Base-by-base conservation (phyloP, 2,888 invertebrate genomes). In the Sinelater perroti region DNA sequence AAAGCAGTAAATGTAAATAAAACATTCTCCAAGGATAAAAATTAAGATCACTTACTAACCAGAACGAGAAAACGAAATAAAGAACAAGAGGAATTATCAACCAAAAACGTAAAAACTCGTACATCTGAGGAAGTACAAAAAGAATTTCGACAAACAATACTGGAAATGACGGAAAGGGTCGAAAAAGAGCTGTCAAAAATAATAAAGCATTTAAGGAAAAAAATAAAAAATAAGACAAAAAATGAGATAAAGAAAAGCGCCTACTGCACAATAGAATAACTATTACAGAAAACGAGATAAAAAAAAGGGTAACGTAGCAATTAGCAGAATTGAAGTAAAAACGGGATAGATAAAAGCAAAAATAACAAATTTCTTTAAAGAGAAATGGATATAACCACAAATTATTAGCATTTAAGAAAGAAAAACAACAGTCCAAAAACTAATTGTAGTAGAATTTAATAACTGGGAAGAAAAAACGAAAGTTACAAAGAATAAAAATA, bases 171-270 rank as follows among this genome's bases (percentile, higher is more conserved):
- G n/a, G 30, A 3, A 30, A 30, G 30, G n/a, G 11, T 30, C n/a
- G n/a, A 5, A 30, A 30, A 30, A 30, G 30, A 30, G n/a, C n/a
- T 30, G n/a, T 30, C 30, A 30, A 30, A 30, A n/a, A 30, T 10
- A 30, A 30, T 30, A 8, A 30, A 30, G 11, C 30, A 30, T 10
- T 3, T 30, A 30, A 30, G 30, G 30, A 11, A 30, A 5, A 11
- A 30, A 30, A 30, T 30, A 30, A 30, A 30, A 11, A 30, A 30
- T 8, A 30, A 30, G 30, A 30, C 8, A 30, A 30, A 11, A 30
- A 30, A 8, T 30, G n/a, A 11, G 30, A 30, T 8, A 11, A 30
- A 8, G 30, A 30, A 8, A 30, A 30, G n/a, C n/a, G 30, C n/a
- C n/a, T 5, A 30, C n/a, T 30, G 30, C 8, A 30, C n/a, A 30